Evolutionary conservation across 1,140 invertebrate species (phyloP).

Genomic region (Euura saliciscinereae): DNA sequence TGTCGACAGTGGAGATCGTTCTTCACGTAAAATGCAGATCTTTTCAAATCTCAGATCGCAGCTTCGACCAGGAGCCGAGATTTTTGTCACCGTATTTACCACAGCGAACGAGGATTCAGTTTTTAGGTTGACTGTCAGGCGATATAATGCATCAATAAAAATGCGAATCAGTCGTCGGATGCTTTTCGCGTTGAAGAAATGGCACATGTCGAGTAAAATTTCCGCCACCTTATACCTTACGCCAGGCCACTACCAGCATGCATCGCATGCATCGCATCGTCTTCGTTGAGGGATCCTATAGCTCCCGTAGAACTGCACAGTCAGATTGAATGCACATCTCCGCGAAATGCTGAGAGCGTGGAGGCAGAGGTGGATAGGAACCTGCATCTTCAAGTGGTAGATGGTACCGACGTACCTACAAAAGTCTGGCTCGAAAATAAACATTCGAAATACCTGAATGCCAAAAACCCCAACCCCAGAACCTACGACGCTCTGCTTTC

Average conservation of each 20-base stretch:
- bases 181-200: neutral
- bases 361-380: neutral
- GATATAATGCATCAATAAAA: conserved; percentile 39
- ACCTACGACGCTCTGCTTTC: too few species aligned
- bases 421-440: conserved; percentile 31
- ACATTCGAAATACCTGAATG: conserved; percentile 27
- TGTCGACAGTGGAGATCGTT: too few species aligned
- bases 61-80: too few species aligned
- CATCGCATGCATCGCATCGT: too few species aligned
- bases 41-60: too few species aligned
- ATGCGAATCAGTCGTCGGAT: conserved; percentile 31
- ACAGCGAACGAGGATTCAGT: too few species aligned
- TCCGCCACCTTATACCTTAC: neutral
- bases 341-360: conserved; percentile 19
- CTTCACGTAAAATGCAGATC: too few species aligned
- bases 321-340: conserved; percentile 32
- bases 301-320: conserved; percentile 17
- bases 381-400: neutral
- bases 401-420: neutral
- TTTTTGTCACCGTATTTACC: too few species aligned
- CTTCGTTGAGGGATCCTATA: neutral
- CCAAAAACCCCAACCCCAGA: too few species aligned
- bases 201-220: conserved; percentile 1
- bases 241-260: too few species aligned
- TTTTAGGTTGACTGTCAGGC: neutral